These are phyloP conservation scores for Naso thynnoides DNA, from an alignment of 2,797 vertebrate species.

Conservation along the genomic window DNA sequence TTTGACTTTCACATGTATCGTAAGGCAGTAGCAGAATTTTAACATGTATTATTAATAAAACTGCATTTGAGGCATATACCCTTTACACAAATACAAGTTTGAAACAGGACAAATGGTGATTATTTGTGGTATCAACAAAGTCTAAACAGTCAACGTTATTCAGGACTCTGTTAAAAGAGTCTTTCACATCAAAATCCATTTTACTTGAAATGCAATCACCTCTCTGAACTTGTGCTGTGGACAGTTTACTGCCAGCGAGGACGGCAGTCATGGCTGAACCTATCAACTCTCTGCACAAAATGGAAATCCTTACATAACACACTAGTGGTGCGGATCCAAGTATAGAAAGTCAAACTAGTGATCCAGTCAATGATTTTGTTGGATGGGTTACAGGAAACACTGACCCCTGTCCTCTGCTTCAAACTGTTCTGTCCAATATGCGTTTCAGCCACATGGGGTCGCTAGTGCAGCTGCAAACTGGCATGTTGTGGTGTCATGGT, in stretches of 20 bases:
- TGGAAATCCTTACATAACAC: not conserved
- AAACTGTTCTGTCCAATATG: not conserved
- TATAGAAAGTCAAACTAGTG: not conserved
- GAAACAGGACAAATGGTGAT: not conserved
- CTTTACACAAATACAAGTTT: not conserved
- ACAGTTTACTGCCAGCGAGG: not conserved
- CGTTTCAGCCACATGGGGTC: slow-evolving; percentile 36
- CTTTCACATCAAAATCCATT: not conserved
- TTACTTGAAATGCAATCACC: not conserved
- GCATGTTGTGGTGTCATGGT: not conserved
- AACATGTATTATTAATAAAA: not conserved
- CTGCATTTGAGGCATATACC: not conserved
- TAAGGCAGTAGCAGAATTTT: too few relatives aligned
- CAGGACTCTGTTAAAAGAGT: not conserved
- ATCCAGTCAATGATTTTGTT: slow-evolving; percentile 2
- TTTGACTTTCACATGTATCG: not conserved
- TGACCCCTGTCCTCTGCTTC: not conserved
- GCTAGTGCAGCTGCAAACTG: slow-evolving; percentile 7
- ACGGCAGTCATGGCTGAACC: not conserved
- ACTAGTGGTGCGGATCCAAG: not conserved
- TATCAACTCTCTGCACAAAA: not conserved
- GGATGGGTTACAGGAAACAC: not conserved
- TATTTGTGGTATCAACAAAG: not conserved
- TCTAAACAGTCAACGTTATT: not conserved
- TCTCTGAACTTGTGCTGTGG: not conserved